Base-by-base conservation (phyloP, 2,113 vertebrate genomes). In the Pseudorasbora parva region DNA sequence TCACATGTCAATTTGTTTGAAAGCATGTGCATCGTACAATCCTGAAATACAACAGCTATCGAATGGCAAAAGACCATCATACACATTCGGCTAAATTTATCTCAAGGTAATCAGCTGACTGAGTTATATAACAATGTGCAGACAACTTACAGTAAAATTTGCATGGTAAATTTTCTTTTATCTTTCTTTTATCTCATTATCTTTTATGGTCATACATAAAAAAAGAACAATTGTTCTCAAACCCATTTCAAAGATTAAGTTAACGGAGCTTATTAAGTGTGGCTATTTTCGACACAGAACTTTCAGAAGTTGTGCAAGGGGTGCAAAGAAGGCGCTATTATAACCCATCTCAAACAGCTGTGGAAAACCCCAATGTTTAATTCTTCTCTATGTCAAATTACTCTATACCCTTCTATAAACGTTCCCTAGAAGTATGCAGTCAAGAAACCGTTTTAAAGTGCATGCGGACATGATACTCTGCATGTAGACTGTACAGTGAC, bases 221-320 rank as follows among this genome's bases (percentile, higher is more conserved):
- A 74, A 30, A 30, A 30, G 0, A 27, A 73, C 14, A 51, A 9
- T 30, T 75, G 27, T 19, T 75, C 9, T 56, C 2, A 7, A 12
- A 43, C 45, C 21, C 6, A 77, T 41, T n/a, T 37, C 1, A 14
- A 12, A 23, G 8, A 30, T 9, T 19, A 19, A 49, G 33, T 19
- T 69, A 2, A 19, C 51, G 0, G 8, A 45, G 68, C 11, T n/a
- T 43, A 4, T 14, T 7, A 30, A 33, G 7, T 37, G 17, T 66
- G 12, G n/a, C n/a, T 41, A 37, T 25, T 25, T 57, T 41, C 33
- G 73, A 60, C 54, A 37, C 25, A 15, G 33, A 27, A 3, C 14
- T 57, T 33, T 57, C 33, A 56, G 27, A 68, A 37, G 69, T 80
- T 71, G 51, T 82, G 43, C 17, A 23, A 78, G 47, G 4, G 85